Percentiles rank a stretch among this genome's conserved stretches.
Evolutionary conservation across 2,113 vertebrate genomes (phyloP).

Genomic region (Lutjanus erythropterus): DNA sequence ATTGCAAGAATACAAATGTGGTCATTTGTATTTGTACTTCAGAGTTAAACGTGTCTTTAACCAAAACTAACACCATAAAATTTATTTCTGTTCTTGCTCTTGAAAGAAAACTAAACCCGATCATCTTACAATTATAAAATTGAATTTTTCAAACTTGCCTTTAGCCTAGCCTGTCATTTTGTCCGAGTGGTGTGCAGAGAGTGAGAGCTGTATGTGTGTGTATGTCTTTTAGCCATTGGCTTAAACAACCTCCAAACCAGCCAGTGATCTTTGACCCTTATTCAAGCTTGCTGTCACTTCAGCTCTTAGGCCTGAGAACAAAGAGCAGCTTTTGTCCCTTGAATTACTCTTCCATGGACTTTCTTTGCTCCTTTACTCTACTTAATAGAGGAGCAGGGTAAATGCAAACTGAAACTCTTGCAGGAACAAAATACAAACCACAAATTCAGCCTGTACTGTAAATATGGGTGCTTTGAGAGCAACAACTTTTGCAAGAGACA

Average conservation of each 20-base stretch:
- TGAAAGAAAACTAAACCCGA: background rate
- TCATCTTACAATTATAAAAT: background rate
- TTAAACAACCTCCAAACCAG: conserved; percentile 63
- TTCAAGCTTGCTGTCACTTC: conserved; percentile 75
- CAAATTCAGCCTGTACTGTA: background rate
- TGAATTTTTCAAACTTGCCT: background rate
- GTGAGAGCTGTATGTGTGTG: conserved; percentile 1
- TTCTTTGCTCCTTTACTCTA: conserved; percentile 55
- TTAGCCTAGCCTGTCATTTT: background rate
- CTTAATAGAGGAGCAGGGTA: background rate
- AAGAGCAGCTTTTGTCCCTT: conserved; percentile 75
- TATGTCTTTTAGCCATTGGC: conserved; percentile 29
- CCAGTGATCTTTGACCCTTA: conserved; percentile 72
- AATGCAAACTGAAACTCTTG: conserved; percentile 1
- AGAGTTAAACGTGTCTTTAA: too few relatives aligned
- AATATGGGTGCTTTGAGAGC: background rate
- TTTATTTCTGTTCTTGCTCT: background rate
- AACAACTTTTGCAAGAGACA: background rate
- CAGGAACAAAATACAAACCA: background rate
- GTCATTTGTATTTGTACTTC: too few relatives aligned
- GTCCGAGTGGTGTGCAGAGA: background rate
- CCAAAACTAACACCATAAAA: background rate
- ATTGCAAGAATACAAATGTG: background rate
- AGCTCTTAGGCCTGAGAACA: conserved; percentile 70
- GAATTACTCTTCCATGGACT: conserved; percentile 53